Conservation (phyloP, 2,888 invertebrate species). For the Palloptera scutellata region DNA sequence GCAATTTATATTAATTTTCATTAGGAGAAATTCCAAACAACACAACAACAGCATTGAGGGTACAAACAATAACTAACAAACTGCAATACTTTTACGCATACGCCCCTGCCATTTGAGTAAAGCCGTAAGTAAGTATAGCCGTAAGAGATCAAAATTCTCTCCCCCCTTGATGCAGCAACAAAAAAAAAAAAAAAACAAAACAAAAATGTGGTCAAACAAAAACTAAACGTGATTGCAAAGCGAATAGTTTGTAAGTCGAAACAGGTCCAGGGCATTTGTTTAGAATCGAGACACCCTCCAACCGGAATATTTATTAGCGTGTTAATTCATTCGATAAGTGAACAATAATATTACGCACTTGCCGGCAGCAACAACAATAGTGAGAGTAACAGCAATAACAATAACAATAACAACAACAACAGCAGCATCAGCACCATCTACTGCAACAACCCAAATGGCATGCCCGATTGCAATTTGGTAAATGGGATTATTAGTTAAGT, state of each 20-base stretch:
- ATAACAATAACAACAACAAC: slow-evolving; percentile 7
- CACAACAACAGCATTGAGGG: slow-evolving; percentile 7
- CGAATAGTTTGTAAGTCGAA: slow-evolving; percentile 9
- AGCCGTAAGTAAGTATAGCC: slow-evolving; percentile 25
- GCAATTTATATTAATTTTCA: slow-evolving; percentile 48
- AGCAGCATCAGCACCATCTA: slow-evolving; percentile 4
- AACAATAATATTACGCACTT: slow-evolving; percentile 55
- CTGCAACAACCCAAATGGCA: slow-evolving; percentile 8
- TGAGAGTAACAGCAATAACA: slow-evolving; percentile 6
- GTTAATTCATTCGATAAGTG: slow-evolving; percentile 61
- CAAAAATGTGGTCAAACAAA: slow-evolving; percentile 42
- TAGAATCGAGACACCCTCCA: not conserved
- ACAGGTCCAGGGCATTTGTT: slow-evolving; percentile 23
- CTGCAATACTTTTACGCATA: slow-evolving; percentile 34
- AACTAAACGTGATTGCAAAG: slow-evolving; percentile 34
- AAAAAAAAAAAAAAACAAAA: slow-evolving; percentile 10
- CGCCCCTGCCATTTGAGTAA: slow-evolving; percentile 37
- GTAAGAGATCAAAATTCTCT: slow-evolving; percentile 34
- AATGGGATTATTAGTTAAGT: slow-evolving; percentile 46
- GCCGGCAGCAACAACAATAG: slow-evolving; percentile 20
- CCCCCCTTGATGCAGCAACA: slow-evolving; percentile 1
- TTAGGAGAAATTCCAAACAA: slow-evolving; percentile 31
- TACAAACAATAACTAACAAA: slow-evolving; percentile 14
- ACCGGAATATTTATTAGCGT: slow-evolving; percentile 40
- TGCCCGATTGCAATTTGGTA: slow-evolving; percentile 36